phyloP scores from a whole-genome alignment of 2,113 vertebrate genomes.

The Sakesphorus luctuosus region DNA sequence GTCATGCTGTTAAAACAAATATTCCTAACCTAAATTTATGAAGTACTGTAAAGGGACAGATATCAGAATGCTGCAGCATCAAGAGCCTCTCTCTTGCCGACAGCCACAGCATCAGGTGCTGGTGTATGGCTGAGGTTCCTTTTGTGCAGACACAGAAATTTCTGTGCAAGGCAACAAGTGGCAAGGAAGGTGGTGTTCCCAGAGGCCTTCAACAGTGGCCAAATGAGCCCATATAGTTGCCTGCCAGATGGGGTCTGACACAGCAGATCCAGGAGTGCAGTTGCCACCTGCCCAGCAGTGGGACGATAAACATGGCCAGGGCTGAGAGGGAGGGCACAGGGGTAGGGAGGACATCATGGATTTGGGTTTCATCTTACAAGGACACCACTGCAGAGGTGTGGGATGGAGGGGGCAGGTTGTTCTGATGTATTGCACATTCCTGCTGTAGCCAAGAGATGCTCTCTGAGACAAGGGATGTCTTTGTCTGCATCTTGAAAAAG shows the following conservation, averaged over 20 bases:
- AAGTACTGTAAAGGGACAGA: not conserved
- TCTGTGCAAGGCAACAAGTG: not conserved
- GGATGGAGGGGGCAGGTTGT: not conserved
- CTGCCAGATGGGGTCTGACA: not conserved
- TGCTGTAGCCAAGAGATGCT: not conserved
- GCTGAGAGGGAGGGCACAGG: not conserved
- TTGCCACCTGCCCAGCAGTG: accelerated
- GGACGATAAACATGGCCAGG: accelerated
- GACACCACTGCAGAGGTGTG: accelerated
- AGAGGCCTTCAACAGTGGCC: not conserved
- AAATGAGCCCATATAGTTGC: not conserved
- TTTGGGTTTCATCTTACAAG: not conserved
- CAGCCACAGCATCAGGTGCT: accelerated
- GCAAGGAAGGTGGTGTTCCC: not conserved
- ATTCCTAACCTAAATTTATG: not conserved
- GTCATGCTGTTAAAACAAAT: not conserved
- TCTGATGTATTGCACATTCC: not conserved
- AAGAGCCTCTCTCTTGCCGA: accelerated
- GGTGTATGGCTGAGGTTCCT: not conserved
- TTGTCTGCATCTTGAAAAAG: not conserved
- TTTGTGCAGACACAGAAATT: not conserved
- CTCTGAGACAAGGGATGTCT: not conserved
- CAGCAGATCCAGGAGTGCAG: not conserved
- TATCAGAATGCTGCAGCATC: not conserved
- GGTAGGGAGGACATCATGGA: accelerated